phyloP scores from a whole-genome alignment of 2,797 vertebrate species.

The Orestias chungarensis region DNA sequence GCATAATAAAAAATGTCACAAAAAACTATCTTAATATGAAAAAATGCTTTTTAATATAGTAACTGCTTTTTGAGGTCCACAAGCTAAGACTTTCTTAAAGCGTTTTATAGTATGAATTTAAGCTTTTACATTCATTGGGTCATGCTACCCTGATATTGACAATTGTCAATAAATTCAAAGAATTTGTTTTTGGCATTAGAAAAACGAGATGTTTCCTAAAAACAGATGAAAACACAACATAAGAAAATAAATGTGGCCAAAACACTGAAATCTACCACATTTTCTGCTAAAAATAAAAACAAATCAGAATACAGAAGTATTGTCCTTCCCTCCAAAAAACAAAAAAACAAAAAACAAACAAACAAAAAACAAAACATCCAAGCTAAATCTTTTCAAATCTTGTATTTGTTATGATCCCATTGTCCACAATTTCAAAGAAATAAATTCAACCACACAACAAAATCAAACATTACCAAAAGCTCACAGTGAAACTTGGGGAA shows the following conservation, averaged over 20 bases:
- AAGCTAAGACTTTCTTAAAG: background rate
- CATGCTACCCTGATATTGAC: background rate
- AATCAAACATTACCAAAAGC: background rate
- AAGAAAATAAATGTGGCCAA: too few species aligned
- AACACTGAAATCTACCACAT: too few species aligned
- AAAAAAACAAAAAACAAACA: too few species aligned
- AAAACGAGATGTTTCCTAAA: background rate
- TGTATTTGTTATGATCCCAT: too few species aligned
- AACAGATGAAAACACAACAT: background rate
- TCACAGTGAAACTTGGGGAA: background rate
- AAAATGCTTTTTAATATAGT: background rate
- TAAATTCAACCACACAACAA: background rate
- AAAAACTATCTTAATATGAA: too few species aligned
- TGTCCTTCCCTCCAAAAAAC: too few species aligned
- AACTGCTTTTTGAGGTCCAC: background rate
- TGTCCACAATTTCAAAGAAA: too few species aligned
- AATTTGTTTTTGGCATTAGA: background rate
- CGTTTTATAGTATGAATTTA: background rate
- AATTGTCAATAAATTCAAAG: background rate
- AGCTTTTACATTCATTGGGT: background rate
- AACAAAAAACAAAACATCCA: too few species aligned
- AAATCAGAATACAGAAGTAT: too few species aligned
- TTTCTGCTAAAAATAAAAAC: too few species aligned
- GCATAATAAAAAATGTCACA: too few species aligned
- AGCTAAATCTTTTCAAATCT: background rate